Percentiles rank a stretch among this genome's conserved stretches.
phyloP scores from a whole-genome alignment of 1,140 invertebrate genomes.

The Cydia pomonella region DNA sequence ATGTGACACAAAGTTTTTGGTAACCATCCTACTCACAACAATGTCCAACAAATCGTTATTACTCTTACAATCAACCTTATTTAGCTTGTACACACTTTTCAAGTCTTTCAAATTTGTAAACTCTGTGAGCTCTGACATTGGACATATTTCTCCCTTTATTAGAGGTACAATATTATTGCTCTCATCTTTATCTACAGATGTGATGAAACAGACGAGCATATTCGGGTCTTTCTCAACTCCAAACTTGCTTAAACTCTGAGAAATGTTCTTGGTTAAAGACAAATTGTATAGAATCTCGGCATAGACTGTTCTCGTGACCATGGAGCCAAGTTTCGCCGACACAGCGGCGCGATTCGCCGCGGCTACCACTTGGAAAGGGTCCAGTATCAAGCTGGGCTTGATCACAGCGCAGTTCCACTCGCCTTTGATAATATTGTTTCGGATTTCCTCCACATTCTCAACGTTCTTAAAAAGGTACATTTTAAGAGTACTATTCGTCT shows the following conservation, averaged over 20 bases:
- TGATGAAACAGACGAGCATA: slow-evolving; percentile 82
- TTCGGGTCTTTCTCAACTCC: slow-evolving; percentile 82
- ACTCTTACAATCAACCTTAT: slow-evolving; percentile 64
- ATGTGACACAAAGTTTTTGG: slow-evolving; percentile 74
- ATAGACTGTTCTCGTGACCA: slow-evolving; percentile 83
- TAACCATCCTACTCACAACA: slow-evolving; percentile 83
- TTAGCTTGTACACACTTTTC: slow-evolving; percentile 82
- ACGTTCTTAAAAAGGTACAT: slow-evolving; percentile 83
- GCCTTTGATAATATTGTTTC: slow-evolving; percentile 79
- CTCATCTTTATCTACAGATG: slow-evolving; percentile 64
- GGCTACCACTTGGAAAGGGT: slow-evolving; percentile 84
- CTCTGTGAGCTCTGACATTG: slow-evolving; percentile 71
- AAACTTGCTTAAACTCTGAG: slow-evolving; percentile 84
- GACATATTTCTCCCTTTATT: slow-evolving; percentile 78
- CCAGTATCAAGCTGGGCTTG: slow-evolving; percentile 83
- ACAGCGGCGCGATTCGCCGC: slow-evolving; percentile 86
- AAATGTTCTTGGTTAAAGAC: slow-evolving; percentile 86
- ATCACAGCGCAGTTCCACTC: slow-evolving; percentile 83
- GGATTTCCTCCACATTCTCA: slow-evolving; percentile 81
- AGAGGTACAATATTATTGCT: slow-evolving; percentile 58
- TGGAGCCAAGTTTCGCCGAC: slow-evolving; percentile 71
- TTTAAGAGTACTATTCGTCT: slow-evolving; percentile 74
- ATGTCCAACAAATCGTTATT: slow-evolving; percentile 79
- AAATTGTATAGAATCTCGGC: slow-evolving; percentile 87
- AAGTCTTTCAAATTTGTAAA: slow-evolving; percentile 77